Base-by-base conservation (phyloP, 1,140 invertebrate genomes). In the Eueides isabella region DNA sequence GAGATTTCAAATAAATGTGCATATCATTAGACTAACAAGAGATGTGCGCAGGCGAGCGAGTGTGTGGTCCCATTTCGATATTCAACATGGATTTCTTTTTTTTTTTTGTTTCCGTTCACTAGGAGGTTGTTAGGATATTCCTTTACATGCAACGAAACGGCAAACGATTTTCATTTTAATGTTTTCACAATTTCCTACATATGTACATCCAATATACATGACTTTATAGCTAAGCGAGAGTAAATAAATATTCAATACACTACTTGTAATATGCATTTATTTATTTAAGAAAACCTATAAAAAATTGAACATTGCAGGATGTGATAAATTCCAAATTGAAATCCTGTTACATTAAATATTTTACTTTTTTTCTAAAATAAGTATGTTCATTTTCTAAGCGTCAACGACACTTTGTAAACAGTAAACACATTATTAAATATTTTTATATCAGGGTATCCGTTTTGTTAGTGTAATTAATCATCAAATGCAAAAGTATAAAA, bases 1-100 rank as follows among this genome's bases (percentile, higher is more conserved):
- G 33, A 67, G 74, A 55, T 69, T 85, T 83, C 72, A 89, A 90
- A 90, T 90, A 89, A 91, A 93, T 88, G 89, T 90, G 88, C 91
- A 91, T 93, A 90, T 91, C 89, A 92, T 92, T 92, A 90, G 80
- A 84, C 81, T 88, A 86, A 88, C 89, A 88, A 87, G 88, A 83
- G 79, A 74, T 76, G 77, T 80, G 81, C 71, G 74, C 76, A 74
- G 71, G 72, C 81, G 78, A 82, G 80, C 80, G 80, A 76, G 80
- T 91, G 90, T 92, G 91, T 93, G 91, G 91, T 92, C 89, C 83
- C 78, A 72, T 79, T 85, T 73, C 81, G 81, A 83, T 85, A 83
- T 84, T 84, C 82, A 78, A 82, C 80, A 74, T 78, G 75, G 75
- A 81, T 79, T 79, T 77, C 72, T 84, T 85, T 55, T 44, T 84